Evolutionary conservation across 1,140 invertebrate genomes (phyloP), one percentile per base, ranked within the genome.

Genomic region (Aphaenogaster ashmeadi): DNA sequence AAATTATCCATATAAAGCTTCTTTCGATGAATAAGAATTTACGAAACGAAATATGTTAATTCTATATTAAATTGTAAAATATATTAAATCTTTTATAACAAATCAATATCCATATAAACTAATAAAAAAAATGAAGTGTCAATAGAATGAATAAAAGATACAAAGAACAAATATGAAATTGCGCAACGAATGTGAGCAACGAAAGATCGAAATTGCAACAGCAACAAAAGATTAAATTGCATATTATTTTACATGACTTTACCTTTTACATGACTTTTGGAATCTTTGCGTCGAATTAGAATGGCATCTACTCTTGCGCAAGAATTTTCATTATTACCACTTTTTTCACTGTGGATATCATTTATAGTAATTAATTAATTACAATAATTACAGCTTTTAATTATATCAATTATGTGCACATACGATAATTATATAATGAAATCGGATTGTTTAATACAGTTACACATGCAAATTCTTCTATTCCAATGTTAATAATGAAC

Each of bases 211-310:
- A n/a, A 75, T 62, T 44, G 47, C 50, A 8, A 27, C 0, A 13
- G 2, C 2, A 36, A 69, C 6, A 47, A 27, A 47, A 44, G 0
- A 62, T 21, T 47, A 64, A n/a, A 75, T 62, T 44, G 47, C 50
- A 8, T 27, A 77, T 27, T 80, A 84, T 3, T 75, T 77, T 47
- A n/a, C 52, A 89, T 94, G 9, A 18, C 0, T 27, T 41, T 95
- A 97, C 97, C 97, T 96, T 96, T 97, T 27, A 97, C 95, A 93
- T 97, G 97, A 92, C 97, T 96, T 94, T 97, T 97, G 0, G 96
- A 97, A 92, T 97, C 96, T 90, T 97, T 96, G 74, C 96, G 94
- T 89, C 96, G 96, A 56, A 96, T 91, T 86, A 97, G 95, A 47
- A 96, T 94, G n/a, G 97, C 96, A 94, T 97, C 96, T 33, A 97